Conservation (phyloP, 2,797 vertebrate genomes). For the Helostoma temminkii region DNA sequence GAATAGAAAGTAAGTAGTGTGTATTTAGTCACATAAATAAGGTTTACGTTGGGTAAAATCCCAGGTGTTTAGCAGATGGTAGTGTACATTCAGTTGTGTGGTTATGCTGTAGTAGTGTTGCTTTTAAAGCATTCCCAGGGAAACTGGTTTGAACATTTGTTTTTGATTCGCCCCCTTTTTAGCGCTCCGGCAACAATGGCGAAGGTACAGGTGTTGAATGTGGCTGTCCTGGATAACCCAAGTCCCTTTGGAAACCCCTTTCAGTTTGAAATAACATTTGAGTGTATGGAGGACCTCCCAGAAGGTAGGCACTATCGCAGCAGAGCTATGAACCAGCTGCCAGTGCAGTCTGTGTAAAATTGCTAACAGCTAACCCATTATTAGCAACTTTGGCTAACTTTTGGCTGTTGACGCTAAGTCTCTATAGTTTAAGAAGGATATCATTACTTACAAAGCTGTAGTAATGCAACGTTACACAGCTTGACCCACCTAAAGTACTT, state of each 20-base stretch:
- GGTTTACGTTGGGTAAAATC: background rate
- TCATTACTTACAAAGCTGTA: background rate
- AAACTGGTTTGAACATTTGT: conserved; percentile 61
- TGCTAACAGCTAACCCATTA: conserved; percentile 49
- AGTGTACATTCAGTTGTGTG: no score
- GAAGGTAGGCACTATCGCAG: conserved; percentile 85
- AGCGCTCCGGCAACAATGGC: conserved; percentile 84
- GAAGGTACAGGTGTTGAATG: conserved; percentile 92
- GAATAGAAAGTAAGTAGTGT: background rate
- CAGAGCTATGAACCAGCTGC: conserved; percentile 46
- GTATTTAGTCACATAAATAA: background rate
- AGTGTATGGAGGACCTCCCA: conserved; percentile 92
- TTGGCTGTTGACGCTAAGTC: no score
- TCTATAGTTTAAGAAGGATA: background rate
- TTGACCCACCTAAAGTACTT: background rate
- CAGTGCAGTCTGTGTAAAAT: background rate
- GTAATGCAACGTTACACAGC: no score
- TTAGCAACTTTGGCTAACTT: conserved; percentile 22
- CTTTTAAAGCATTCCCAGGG: conserved; percentile 52
- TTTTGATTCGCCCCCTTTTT: conserved; percentile 41
- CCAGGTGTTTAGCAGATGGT: background rate
- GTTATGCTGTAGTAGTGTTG: background rate
- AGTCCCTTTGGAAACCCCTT: conserved; percentile 92
- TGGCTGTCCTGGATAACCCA: conserved; percentile 89
- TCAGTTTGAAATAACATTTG: conserved; percentile 95